A percentile compares a stretch with the other conserved stretches of the same genome.
phyloP scores from a whole-genome alignment of 2,113 vertebrate genomes.

The Amblyopsis rosae region DNA sequence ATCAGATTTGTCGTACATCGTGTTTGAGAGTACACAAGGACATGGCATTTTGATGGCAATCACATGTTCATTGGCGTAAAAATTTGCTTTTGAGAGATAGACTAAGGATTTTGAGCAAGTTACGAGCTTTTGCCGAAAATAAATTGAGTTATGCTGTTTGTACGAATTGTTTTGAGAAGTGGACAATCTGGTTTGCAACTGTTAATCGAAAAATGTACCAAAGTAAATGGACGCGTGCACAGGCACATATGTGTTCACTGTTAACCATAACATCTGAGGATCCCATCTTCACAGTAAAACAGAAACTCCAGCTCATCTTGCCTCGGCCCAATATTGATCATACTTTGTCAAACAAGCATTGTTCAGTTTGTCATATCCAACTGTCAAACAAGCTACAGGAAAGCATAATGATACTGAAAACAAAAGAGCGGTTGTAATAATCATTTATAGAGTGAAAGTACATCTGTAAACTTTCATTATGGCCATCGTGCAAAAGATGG shows the following conservation, averaged over 20 bases:
- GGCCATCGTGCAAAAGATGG: neutral
- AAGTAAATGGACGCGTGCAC: too few relatives aligned
- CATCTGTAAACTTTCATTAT: neutral
- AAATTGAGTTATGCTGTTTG: too few relatives aligned
- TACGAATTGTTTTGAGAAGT: too few relatives aligned
- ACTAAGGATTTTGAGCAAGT: too few relatives aligned
- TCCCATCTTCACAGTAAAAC: slow-evolving; percentile 7
- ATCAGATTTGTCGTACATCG: too few relatives aligned
- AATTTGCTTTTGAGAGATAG: too few relatives aligned
- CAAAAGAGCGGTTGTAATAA: neutral
- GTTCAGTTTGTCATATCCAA: slow-evolving; percentile 7
- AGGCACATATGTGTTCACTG: neutral
- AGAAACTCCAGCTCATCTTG: neutral
- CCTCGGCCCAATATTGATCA: neutral
- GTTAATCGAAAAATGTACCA: too few relatives aligned
- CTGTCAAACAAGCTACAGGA: neutral
- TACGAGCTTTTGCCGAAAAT: too few relatives aligned
- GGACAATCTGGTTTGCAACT: too few relatives aligned
- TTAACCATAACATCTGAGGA: neutral
- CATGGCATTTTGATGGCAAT: too few relatives aligned
- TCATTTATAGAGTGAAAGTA: neutral
- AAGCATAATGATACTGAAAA: neutral
- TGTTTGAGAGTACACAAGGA: too few relatives aligned
- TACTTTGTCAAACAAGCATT: neutral
- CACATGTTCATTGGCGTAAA: too few relatives aligned